phyloP scores from a whole-genome alignment of 2,888 invertebrate species.

The Thecocarcelia acutangulata region DNA sequence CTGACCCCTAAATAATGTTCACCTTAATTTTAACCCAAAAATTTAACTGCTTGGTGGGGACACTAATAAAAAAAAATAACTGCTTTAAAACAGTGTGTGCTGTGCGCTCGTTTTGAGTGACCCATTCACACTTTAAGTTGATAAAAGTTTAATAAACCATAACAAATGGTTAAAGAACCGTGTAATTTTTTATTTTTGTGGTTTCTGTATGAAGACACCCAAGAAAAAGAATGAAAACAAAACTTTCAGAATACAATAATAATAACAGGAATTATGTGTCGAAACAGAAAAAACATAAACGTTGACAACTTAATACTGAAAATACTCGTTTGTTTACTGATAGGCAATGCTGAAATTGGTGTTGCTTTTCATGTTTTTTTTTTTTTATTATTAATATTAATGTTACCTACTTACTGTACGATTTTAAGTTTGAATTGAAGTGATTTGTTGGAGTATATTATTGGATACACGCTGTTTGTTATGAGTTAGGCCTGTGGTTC shows the following conservation, averaged over 20 bases:
- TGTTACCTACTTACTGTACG: no score
- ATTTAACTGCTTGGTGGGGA: no score
- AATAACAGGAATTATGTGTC: conserved; percentile 24
- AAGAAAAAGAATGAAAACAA: conserved; percentile 3
- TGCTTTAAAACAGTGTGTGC: conserved; percentile 5
- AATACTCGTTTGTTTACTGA: no score
- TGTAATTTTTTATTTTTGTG: not conserved
- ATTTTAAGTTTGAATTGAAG: no score
- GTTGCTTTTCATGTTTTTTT: no score
- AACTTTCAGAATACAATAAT: not conserved
- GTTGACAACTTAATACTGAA: not conserved
- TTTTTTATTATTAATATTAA: no score
- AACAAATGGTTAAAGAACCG: conserved; percentile 36
- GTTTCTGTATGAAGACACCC: not conserved
- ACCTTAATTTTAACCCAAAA: no score
- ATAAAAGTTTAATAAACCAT: conserved; percentile 36
- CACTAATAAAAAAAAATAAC: not conserved
- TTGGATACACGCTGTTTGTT: no score
- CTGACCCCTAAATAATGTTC: no score
- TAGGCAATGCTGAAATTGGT: not conserved
- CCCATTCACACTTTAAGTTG: conserved; percentile 41
- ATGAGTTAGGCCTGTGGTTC: no score
- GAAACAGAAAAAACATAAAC: conserved; percentile 1
- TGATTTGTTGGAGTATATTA: no score
- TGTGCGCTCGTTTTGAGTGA: conserved; percentile 1